These are phyloP conservation scores for Drosophila affinis DNA, from an alignment of 2,888 invertebrate species.

Conservation along the genomic window DNA sequence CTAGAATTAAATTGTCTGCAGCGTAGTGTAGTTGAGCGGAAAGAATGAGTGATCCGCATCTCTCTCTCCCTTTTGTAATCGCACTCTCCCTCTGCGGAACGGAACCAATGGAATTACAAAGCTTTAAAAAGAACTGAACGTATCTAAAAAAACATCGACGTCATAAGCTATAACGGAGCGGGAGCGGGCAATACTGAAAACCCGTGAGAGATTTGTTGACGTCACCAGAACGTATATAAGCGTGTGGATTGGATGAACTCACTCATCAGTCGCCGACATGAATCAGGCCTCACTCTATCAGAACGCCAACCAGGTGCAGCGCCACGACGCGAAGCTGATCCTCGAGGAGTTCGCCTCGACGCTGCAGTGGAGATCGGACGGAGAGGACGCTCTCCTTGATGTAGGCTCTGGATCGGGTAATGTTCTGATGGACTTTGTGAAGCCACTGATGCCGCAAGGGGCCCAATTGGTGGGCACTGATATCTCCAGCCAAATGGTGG, in stretches of 20 bases:
- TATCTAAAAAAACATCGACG: slow-evolving; percentile 28
- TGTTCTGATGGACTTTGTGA: slow-evolving; percentile 87
- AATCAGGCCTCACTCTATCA: slow-evolving; percentile 88
- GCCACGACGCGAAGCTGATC: slow-evolving; percentile 87
- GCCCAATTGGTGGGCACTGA: slow-evolving; percentile 87
- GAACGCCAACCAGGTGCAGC: slow-evolving; percentile 88
- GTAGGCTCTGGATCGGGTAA: slow-evolving; percentile 91
- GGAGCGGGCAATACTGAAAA: neutral
- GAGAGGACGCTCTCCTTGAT: slow-evolving; percentile 86
- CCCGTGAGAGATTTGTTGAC: neutral
- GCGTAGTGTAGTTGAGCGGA: slow-evolving; percentile 22
- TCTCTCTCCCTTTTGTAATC: neutral
- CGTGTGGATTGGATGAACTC: slow-evolving; percentile 25
- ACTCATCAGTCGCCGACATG: slow-evolving; percentile 83
- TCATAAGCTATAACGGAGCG: slow-evolving; percentile 15
- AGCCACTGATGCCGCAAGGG: slow-evolving; percentile 86
- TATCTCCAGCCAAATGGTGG: slow-evolving; percentile 89
- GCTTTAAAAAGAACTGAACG: slow-evolving; percentile 63
- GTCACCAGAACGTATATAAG: slow-evolving; percentile 54
- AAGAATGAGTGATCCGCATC: neutral
- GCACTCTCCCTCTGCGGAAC: slow-evolving; percentile 13
- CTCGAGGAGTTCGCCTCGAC: slow-evolving; percentile 87
- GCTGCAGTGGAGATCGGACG: slow-evolving; percentile 86
- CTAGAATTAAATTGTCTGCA: neutral
- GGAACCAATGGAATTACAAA: slow-evolving; percentile 37